Evolutionary conservation across 2,113 vertebrate species (phyloP).

Genomic region (Oncorhynchus mykiss): DNA sequence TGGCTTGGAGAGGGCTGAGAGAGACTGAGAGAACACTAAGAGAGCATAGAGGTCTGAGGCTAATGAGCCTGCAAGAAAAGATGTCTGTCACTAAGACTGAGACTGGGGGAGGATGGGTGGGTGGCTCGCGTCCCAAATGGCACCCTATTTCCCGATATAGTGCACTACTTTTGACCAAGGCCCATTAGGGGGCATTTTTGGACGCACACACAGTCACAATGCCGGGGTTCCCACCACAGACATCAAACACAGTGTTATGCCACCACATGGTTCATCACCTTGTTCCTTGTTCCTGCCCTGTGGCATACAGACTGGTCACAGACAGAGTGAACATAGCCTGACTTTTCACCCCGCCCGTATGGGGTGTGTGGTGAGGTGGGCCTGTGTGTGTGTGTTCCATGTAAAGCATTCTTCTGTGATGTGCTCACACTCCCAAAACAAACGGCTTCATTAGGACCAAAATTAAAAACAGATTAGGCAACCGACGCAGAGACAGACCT

Average conservation of each 20-base stretch:
- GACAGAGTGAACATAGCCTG: constrained; percentile 35
- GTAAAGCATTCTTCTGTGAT: constrained; percentile 61
- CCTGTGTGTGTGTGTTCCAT: constrained; percentile 39
- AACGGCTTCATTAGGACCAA: constrained; percentile 62
- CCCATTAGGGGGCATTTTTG: no score
- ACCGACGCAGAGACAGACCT: constrained; percentile 40
- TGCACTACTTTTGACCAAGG: no score
- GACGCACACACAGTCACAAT: not conserved
- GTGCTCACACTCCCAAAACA: constrained; percentile 63
- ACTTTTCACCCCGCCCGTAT: constrained; percentile 38
- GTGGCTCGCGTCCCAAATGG: not conserved
- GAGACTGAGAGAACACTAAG: constrained; percentile 11
- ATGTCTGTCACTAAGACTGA: constrained; percentile 20
- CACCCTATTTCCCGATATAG: not conserved
- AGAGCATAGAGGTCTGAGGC: constrained; percentile 28
- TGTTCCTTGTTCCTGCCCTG: constrained; percentile 13
- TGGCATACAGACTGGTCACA: constrained; percentile 35
- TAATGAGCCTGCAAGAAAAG: constrained; percentile 33
- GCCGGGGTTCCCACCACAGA: not conserved
- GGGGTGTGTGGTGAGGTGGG: constrained; percentile 13
- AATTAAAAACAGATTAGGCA: constrained; percentile 66
- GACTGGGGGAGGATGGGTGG: no score
- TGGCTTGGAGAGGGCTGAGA: constrained; percentile 22
- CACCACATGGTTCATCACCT: constrained; percentile 24
- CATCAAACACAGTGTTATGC: not conserved